Conservation (phyloP, 2,797 vertebrate genomes). For the Simalia tracyae region DNA sequence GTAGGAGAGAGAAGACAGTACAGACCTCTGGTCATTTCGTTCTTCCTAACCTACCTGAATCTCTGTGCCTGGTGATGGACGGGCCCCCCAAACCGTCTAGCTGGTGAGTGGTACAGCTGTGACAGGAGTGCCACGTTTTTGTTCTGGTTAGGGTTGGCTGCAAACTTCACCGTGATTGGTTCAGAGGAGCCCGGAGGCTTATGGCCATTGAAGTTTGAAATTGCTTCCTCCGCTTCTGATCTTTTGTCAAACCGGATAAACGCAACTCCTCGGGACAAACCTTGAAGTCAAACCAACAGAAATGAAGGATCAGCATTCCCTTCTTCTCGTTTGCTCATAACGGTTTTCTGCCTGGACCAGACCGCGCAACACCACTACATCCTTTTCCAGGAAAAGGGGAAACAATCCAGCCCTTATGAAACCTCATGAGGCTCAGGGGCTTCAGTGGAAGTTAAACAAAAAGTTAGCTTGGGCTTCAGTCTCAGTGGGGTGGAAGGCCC, state of each 20-base stretch:
- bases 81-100: constrained; percentile 91
- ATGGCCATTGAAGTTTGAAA: constrained; percentile 95
- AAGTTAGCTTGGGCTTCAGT: background rate
- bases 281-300: constrained; percentile 77
- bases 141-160: constrained; percentile 96
- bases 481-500: no score
- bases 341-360: background rate
- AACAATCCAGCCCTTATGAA: background rate
- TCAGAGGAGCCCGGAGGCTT: constrained; percentile 91
- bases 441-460: no score
- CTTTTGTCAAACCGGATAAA: constrained; percentile 98
- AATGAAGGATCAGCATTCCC: constrained; percentile 53
- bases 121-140: constrained; percentile 94
- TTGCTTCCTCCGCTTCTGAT: constrained; percentile 95
- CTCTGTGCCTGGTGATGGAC: constrained; percentile 97
- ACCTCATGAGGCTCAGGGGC: background rate
- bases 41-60: constrained; percentile 85
- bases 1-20: constrained; percentile 28
- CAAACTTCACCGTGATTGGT: constrained; percentile 96
- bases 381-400: no score
- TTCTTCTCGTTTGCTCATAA: no score
- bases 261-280: constrained; percentile 93
- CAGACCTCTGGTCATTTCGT: constrained; percentile 40
- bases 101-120: constrained; percentile 95
- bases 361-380: background rate